Evolutionary conservation across 92 coral and sea anemone genomes (phyloP).

Genomic region (Zoanthus sociatus): DNA sequence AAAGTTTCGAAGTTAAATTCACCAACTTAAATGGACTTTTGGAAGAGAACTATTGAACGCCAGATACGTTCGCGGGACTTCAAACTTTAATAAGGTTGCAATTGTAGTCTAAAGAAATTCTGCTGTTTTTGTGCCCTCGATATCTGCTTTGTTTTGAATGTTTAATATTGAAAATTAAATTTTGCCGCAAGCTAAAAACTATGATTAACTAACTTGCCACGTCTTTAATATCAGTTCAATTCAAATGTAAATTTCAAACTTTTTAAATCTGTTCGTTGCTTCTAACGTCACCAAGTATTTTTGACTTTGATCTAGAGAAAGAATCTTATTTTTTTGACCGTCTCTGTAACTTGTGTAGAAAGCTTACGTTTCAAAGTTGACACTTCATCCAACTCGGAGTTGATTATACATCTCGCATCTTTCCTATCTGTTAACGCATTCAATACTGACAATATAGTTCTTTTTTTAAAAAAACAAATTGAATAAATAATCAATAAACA

Average conservation of each 20-base stretch:
- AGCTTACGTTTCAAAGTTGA: no score
- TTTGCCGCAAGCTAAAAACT: conserved; percentile 37
- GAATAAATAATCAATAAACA: not conserved
- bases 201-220: not conserved
- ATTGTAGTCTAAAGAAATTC: not conserved
- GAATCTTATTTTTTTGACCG: not conserved
- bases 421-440: no score
- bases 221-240: not conserved
- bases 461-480: not conserved
- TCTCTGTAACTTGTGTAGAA: no score
- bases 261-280: not conserved
- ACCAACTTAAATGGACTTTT: not conserved
- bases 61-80: not conserved
- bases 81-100: not conserved
- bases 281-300: not conserved
- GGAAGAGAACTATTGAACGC: not conserved
- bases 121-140: not conserved
- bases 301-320: no score
- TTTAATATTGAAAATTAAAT: not conserved
- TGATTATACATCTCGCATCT: no score
- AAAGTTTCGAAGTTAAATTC: not conserved
- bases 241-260: not conserved
- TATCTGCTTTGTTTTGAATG: not conserved
- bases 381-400: no score
- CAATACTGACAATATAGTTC: not conserved